A percentile compares a stretch with the other conserved stretches of the same genome.
Conservation (phyloP, 2,888 invertebrate genomes). For the Hylaea fasciaria region DNA sequence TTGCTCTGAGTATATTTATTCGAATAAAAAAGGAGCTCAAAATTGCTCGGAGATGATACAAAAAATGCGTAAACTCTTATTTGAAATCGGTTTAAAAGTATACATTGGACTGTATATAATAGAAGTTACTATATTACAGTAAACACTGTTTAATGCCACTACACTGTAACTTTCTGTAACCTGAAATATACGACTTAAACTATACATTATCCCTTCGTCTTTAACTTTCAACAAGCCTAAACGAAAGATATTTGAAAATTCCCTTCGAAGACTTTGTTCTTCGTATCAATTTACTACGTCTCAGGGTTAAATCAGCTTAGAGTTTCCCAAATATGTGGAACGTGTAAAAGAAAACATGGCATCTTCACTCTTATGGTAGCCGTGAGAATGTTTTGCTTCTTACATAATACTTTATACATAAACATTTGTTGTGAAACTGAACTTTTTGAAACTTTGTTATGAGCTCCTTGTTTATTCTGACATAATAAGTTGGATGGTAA, state of each 20-base stretch:
- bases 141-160: background rate
- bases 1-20: too few species aligned
- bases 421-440: conserved; percentile 30
- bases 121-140: too few species aligned
- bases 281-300: conserved; percentile 36
- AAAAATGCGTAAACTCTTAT: too few species aligned
- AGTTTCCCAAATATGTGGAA: conserved; percentile 23
- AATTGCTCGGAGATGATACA: too few species aligned
- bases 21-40: too few species aligned
- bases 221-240: background rate
- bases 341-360: background rate
- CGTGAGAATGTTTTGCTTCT: conserved; percentile 2
- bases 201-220: background rate
- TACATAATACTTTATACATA: conserved; percentile 11
- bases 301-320: conserved; percentile 34
- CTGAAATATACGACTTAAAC: background rate
- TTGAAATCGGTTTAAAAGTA: too few species aligned
- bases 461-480: conserved; percentile 14
- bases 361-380: conserved; percentile 9
- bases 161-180: background rate
- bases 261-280: conserved; percentile 30
- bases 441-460: conserved; percentile 26
- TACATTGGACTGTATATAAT: too few species aligned
- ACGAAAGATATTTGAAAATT: conserved; percentile 21
- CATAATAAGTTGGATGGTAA: background rate